A percentile compares a stretch with the other conserved stretches of the same genome.
Conservation (phyloP, 2,113 vertebrate species). For the Gallinago media region DNA sequence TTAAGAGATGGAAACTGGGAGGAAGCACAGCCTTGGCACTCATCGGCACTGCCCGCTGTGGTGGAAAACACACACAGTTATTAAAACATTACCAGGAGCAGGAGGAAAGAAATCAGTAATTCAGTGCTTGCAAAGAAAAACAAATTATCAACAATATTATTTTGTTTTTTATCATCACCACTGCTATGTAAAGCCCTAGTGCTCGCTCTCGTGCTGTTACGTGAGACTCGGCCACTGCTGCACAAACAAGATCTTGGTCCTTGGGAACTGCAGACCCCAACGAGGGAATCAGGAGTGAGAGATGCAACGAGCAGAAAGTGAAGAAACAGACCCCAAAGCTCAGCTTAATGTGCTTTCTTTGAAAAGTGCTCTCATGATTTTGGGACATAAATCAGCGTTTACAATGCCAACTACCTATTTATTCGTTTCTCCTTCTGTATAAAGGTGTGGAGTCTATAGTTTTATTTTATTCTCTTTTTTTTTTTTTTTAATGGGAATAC, state of each 20-base stretch:
- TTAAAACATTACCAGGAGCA: background rate
- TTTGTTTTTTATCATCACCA: background rate
- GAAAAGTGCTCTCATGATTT: background rate
- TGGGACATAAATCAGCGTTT: background rate
- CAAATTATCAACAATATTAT: background rate
- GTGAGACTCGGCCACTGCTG: background rate
- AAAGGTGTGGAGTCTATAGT: background rate
- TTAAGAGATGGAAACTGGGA: background rate
- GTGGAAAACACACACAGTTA: background rate
- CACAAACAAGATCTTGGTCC: background rate
- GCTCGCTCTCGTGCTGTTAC: rapidly evolving
- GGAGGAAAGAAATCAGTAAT: background rate
- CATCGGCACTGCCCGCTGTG: background rate
- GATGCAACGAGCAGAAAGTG: background rate
- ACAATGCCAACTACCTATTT: background rate
- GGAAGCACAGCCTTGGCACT: background rate
- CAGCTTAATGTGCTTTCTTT: background rate
- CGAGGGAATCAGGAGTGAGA: rapidly evolving
- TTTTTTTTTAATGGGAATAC: background rate
- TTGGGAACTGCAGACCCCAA: background rate
- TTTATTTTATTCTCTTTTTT: background rate
- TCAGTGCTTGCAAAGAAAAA: background rate
- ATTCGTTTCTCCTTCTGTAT: background rate
- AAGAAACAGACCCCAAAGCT: background rate
- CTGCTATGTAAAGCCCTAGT: background rate